Evolutionary conservation across 2,888 invertebrate species (phyloP).

Genomic region (Eustalomyia histrio): DNA sequence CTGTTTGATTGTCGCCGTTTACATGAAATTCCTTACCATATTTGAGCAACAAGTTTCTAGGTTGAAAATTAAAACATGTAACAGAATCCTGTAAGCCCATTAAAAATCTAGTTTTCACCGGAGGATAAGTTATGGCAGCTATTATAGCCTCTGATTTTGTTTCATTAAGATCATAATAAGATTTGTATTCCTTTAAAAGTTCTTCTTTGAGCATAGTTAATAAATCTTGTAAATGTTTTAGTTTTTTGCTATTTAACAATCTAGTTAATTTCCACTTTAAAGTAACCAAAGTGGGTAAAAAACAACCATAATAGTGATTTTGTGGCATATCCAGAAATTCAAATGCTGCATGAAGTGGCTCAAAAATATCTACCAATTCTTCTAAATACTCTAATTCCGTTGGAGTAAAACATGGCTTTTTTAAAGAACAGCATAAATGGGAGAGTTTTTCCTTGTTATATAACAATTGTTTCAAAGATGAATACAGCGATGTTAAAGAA

Average conservation of each 20-base stretch:
- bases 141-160: constrained; percentile 48
- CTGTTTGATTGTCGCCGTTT: neutral
- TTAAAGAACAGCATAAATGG: constrained; percentile 19
- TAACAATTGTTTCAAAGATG: constrained; percentile 34
- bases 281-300: constrained; percentile 48
- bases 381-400: constrained; percentile 42
- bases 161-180: constrained; percentile 51
- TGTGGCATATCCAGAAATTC: constrained; percentile 51
- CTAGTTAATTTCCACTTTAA: constrained; percentile 55
- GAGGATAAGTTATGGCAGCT: constrained; percentile 55
- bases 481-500: constrained; percentile 35
- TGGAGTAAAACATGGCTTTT: constrained; percentile 16
- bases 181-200: constrained; percentile 34
- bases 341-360: constrained; percentile 45
- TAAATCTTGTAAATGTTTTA: constrained; percentile 31
- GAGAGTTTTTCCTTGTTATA: constrained; percentile 21
- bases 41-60: constrained; percentile 45
- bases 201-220: constrained; percentile 35
- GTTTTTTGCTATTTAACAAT: constrained; percentile 47
- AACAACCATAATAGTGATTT: constrained; percentile 55
- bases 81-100: constrained; percentile 42
- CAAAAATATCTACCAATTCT: constrained; percentile 43
- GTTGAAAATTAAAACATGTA: constrained; percentile 42
- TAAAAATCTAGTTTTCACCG: constrained; percentile 52
- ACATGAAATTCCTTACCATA: constrained; percentile 49